Evolutionary conservation across 2,113 vertebrate genomes (phyloP), one percentile per base, ranked within the genome.

Genomic region (Dasyprocta punctata): DNA sequence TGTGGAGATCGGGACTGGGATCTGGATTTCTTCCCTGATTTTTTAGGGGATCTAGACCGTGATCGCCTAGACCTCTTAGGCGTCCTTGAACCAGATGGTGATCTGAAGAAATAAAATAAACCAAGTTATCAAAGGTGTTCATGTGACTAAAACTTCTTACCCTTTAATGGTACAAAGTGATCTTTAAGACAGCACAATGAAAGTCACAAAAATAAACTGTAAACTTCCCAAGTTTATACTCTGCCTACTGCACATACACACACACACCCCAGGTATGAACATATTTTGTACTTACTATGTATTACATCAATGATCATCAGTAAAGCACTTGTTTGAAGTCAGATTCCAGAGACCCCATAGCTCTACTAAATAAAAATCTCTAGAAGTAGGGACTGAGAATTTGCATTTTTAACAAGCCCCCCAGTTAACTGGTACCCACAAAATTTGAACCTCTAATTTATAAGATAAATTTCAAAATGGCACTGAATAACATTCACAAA

Each of bases 1-100:
- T 99, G 99, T 96, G 99, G 99, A 94, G 99, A 99, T 92, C 99
- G 99, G 85, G 99, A 99, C 97, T 99, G 99, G 85, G 99, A 99
- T 90, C 99, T 99, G 97, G 99, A 99, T 98, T 99, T 99, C 98
- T 99, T 99, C 17, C 99, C 98, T 87, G 99, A 99, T 97, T 99
- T 99, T 98, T 99, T 99, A 98, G 99, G 99, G 26, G 99, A 99
- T 98, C 99, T 99, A 95, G 99, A 99, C 81, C 99, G 99, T 69
- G 99, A 99, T 80, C 99, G 98, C 96, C 99, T 99, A 52, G 99
- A 99, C 89, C 99, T 99, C 98, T 99, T 99, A 91, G 99, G 99
- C 91, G 99, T 99, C 98, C 99, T 99, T 97, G 99, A 99, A 95
- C 99, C 99, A 97, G 99, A 99, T 0, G 99, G 99, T 0, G 99